These are phyloP conservation scores for Pseudopodoces humilis DNA, from an alignment of 2,113 vertebrate genomes.

Conservation along the genomic window DNA sequence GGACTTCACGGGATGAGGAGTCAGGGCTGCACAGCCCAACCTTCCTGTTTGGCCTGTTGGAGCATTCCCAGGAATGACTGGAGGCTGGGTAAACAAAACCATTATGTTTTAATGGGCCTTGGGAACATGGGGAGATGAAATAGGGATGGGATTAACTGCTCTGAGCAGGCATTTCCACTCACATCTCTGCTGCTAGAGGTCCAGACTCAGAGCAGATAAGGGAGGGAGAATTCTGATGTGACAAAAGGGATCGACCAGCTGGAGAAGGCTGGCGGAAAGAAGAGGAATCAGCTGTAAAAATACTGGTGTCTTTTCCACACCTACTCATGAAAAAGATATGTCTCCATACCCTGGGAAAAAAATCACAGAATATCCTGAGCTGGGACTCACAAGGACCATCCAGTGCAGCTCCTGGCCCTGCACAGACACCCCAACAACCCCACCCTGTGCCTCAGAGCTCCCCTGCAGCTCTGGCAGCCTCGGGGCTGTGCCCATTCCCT, in stretches of 20 bases:
- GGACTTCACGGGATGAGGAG: neutral
- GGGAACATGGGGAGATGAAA: neutral
- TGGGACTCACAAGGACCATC: neutral
- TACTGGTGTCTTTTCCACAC: neutral
- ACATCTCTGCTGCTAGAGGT: neutral
- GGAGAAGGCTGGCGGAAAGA: neutral
- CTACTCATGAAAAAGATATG: neutral
- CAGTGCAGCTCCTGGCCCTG: neutral
- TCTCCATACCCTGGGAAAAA: neutral
- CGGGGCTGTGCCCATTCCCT: neutral
- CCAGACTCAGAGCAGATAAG: neutral
- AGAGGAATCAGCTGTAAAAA: neutral
- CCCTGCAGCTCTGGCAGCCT: neutral
- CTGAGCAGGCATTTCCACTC: neutral
- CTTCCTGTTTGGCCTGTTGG: neutral
- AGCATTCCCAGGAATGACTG: neutral
- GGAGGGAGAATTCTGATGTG: neutral
- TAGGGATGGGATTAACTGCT: neutral
- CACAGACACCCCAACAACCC: neutral
- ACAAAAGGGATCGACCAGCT: neutral
- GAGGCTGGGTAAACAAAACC: conserved; percentile 32
- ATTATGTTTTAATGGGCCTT: neutral
- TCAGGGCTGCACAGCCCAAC: neutral
- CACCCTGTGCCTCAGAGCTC: neutral
- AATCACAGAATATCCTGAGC: neutral